Base-by-base conservation (phyloP, 2,113 vertebrate genomes). In the Nanorana parkeri region DNA sequence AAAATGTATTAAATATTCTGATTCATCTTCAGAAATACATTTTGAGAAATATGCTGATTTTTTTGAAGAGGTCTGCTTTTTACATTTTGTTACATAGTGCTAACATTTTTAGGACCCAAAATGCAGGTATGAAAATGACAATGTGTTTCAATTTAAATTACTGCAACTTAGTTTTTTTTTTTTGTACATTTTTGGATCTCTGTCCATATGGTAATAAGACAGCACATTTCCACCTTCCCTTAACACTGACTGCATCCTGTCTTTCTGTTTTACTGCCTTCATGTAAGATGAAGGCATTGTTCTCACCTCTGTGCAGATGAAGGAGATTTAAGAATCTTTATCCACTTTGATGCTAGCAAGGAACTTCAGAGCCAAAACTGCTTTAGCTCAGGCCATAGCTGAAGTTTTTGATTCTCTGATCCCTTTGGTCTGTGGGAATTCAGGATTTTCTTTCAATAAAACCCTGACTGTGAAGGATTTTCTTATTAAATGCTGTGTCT, bases 341-440 rank as follows among this genome's bases (percentile, higher is more conserved):
- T 86, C 85, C 87, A 88, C 89, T 87, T 90, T 86, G 84, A 86
- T 83, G 72, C 84, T 87, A 86, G 84, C 85, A 85, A 68, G 83
- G 78, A 84, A 85, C 85, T 69, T 86, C 85, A 84, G 20, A 86
- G 75, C 85, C 85, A 78, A 86, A 89, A 85, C 68, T 80, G 84
- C 75, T 80, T 88, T 83, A 88, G 86, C 87, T 87, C 84, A 88
- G 86, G 85, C 85, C 88, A 17, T 80, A 83, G 86, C 85, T 88
- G 79, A 84, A 86, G 84, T 86, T 89, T 86, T 86, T 83, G 87
- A 87, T 89, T 87, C 81, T 88, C 71, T 86, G 86, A 87, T 86
- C 83, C 76, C 75, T 88, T 86, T 86, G 77, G 78, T 68, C 78
- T 82, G 81, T 83, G 72, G 72, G 72, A 83, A 68, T 83, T 77